These are phyloP conservation scores for Orthosia cruda DNA, from an alignment of 2,888 invertebrate species.

Conservation along the genomic window DNA sequence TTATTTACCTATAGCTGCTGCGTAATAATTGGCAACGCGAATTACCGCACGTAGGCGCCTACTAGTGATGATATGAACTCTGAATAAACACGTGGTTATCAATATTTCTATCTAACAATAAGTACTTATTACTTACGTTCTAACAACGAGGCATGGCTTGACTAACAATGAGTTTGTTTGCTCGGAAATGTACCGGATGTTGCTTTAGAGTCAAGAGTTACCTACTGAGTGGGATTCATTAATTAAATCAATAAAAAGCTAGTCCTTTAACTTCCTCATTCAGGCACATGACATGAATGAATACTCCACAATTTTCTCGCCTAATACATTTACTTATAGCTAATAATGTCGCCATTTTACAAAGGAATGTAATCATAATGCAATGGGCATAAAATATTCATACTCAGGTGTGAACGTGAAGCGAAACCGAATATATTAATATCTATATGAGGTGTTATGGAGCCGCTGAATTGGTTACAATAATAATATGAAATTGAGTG, in stretches of 20 bases:
- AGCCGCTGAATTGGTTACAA: slow-evolving; percentile 22
- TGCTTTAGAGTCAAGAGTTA: slow-evolving; percentile 18
- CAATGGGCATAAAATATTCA: slow-evolving; percentile 23
- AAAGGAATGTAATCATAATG: slow-evolving; percentile 19
- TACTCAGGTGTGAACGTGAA: slow-evolving; percentile 33
- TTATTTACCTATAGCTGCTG: slow-evolving; percentile 61
- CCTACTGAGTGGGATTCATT: slow-evolving; percentile 8
- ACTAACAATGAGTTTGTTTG: slow-evolving; percentile 53
- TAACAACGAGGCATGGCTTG: slow-evolving; percentile 42
- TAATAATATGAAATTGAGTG: slow-evolving; percentile 6
- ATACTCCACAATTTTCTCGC: background rate
- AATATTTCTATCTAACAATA: slow-evolving; percentile 52
- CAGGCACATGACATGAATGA: background rate
- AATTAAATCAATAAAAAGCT: slow-evolving; percentile 17
- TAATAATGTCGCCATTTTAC: slow-evolving; percentile 4
- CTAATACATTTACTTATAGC: background rate
- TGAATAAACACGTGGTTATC: slow-evolving; percentile 56
- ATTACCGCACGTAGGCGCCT: slow-evolving; percentile 87
- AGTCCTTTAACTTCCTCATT: slow-evolving; percentile 8
- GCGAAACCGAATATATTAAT: slow-evolving; percentile 43
- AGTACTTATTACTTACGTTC: slow-evolving; percentile 42
- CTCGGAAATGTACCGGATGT: slow-evolving; percentile 54
- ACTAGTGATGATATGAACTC: slow-evolving; percentile 66
- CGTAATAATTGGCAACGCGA: slow-evolving; percentile 83
- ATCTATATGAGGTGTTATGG: slow-evolving; percentile 26